These are phyloP conservation scores for Stegodyphus dumicola DNA, from an alignment of 1,140 invertebrate genomes.

Conservation along the genomic window DNA sequence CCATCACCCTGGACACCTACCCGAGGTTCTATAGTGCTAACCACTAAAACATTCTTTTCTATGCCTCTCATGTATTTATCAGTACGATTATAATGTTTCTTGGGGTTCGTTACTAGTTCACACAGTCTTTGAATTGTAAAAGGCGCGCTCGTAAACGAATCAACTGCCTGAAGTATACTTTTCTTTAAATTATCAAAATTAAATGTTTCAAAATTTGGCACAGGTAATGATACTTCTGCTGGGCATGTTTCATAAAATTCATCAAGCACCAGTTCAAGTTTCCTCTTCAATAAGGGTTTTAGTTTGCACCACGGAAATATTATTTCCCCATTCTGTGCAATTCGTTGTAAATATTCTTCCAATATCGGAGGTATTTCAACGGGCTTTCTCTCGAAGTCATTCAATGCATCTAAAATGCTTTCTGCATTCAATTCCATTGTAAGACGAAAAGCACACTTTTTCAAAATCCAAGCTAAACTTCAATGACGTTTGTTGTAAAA, in stretches of 20 bases:
- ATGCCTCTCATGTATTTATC: constrained; percentile 97
- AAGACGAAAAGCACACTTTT: not conserved
- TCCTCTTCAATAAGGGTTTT: constrained; percentile 86
- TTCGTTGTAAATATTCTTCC: constrained; percentile 89
- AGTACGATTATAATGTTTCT: constrained; percentile 93
- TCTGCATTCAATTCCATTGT: constrained; percentile 52
- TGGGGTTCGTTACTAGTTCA: constrained; percentile 88
- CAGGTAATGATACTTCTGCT: constrained; percentile 79
- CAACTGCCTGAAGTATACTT: constrained; percentile 83
- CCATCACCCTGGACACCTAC: constrained; percentile 1
- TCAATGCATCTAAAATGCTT: constrained; percentile 60
- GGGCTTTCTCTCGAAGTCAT: constrained; percentile 83
- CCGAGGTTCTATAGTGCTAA: constrained; percentile 92
- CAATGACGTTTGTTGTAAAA: constrained; percentile 19
- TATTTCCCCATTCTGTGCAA: constrained; percentile 93
- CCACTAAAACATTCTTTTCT: constrained; percentile 94
- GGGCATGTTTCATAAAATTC: constrained; percentile 86
- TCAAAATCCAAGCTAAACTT: not conserved
- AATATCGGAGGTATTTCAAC: constrained; percentile 87
- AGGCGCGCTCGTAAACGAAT: constrained; percentile 82
- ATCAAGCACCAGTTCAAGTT: constrained; percentile 85
- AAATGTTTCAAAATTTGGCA: constrained; percentile 90
- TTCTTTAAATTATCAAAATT: constrained; percentile 90
- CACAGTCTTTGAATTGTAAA: constrained; percentile 97
- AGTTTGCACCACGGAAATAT: constrained; percentile 92